Percentiles rank a stretch among this genome's conserved stretches.
These are phyloP conservation scores for Drosophila neonasuta DNA, from an alignment of 2,888 invertebrate genomes.

Conservation along the genomic window DNA sequence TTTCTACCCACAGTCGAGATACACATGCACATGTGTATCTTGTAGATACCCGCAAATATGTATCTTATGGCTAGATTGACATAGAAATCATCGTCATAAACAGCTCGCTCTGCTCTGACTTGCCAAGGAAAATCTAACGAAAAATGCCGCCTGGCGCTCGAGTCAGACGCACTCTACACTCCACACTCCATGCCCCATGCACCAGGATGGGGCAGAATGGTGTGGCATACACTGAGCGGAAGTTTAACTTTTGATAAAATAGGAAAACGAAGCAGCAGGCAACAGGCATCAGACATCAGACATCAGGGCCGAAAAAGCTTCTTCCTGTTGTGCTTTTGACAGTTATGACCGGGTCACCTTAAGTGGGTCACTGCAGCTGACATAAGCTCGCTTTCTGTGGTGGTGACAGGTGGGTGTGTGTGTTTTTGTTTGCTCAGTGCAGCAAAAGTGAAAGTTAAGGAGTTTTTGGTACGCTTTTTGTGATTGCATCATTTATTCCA, in stretches of 20 bases:
- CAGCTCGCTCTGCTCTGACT: constrained; percentile 40
- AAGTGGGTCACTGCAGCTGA: constrained; percentile 61
- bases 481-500: constrained; percentile 10
- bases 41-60: constrained; percentile 29
- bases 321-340: constrained; percentile 62
- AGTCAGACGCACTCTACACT: constrained; percentile 11
- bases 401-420: constrained; percentile 45
- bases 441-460: constrained; percentile 36
- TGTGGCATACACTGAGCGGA: constrained; percentile 66
- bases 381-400: constrained; percentile 27
- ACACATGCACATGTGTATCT: not conserved
- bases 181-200: not conserved
- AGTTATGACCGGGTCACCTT: constrained; percentile 12
- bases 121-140: constrained; percentile 57
- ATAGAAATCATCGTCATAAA: constrained; percentile 66
- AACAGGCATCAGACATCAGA: constrained; percentile 49
- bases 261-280: not conserved
- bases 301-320: constrained; percentile 24
- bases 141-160: constrained; percentile 62
- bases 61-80: constrained; percentile 30
- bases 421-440: constrained; percentile 16
- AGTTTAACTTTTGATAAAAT: constrained; percentile 65
- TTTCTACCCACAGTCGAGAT: constrained; percentile 16
- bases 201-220: constrained; percentile 2
- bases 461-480: constrained; percentile 1